Base-by-base conservation (phyloP, 2,113 vertebrate genomes). In the Thryonomys swinderianus region DNA sequence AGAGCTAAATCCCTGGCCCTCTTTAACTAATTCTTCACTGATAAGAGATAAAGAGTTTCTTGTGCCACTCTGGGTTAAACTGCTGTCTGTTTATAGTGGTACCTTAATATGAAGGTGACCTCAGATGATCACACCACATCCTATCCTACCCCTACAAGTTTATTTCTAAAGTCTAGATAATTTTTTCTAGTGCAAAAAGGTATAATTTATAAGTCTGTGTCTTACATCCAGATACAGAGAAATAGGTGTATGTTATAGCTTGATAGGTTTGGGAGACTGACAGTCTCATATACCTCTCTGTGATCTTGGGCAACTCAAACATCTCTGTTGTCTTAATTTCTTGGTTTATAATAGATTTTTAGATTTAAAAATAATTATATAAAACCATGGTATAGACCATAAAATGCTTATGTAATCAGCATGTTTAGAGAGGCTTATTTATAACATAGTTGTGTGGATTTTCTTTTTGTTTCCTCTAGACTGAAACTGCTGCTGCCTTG, bases 401-500 rank as follows among this genome's bases (percentile, higher is more conserved):
- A 87, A 89, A 17, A 13, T 93, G 57, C 45, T 83, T 61, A n/a
- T 5, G 8, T 67, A 87, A 34, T 88, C 81, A 83, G 73, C 45
- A 20, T 76, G 34, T 73, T 53, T 90, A 40, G 34, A 83, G 21
- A 82, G 25, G 89, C 23, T 80, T 81, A 12, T 90, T 92, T 79
- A 51, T 93, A 95, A 85, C 88, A 51, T 7, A 37, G 4, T 64
- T 95, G 21, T 76, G 20, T 83, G 74, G 32, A 51, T 21, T 90
- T 67, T 90, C 42, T 66, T 82, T n/a, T 67, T 55, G 78, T 74
- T 2, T 34, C 85, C 93, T 37, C 40, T 97, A 99, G 99, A 97
- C 98, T 99, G 97, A 99, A 99, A 98, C 98, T 99, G 87, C 99
- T 99, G 85, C 98, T 99, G 74, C 99, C 99, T 71, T 99, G 99